Evolutionary conservation across 2,888 invertebrate species (phyloP), one percentile per base, ranked within the genome.

Genomic region (Busseola fusca): DNA sequence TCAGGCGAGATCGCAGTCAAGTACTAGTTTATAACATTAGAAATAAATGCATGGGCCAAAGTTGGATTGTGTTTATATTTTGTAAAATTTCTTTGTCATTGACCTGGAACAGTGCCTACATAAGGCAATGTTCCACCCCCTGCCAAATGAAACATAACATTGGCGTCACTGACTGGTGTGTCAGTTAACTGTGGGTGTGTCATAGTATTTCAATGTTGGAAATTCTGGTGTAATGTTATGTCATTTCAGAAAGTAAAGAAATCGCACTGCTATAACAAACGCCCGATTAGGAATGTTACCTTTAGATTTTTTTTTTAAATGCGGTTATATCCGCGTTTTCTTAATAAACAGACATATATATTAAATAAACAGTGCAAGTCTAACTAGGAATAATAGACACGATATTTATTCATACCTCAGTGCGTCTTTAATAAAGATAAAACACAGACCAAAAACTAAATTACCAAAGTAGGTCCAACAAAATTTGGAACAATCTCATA

Each of bases 191-290:
- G 18, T 78, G 50, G 59, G 54, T 57, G 78, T 71, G 62, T 77
- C 62, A 63, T 63, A 45, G 3, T 42, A 25, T 50, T 75, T 30
- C 6, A 73, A 45, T n/a, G n/a, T 50, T 60, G 9, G 40, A 42
- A 48, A 69, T 48, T 50, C 40, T 60, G 48, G 76, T 69, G 63
- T 58, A 74, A 74, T 50, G 37, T n/a, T 60, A 50, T 64, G 16
- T 34, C 12, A 58, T 64, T 64, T 30, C 1, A 63, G 16, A 52
- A 52, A n/a, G 30, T 16, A 34, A 18, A 10, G 6, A 63, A 34
- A 34, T 34, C 34, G 34, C 18, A 63, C 12, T 52, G 12, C n/a
- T n/a, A 34, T 6, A 1, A 62, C 30, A 16, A 30, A 62, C 3
- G 9, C 9, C 7, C 4, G 21, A 14, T 27, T 21, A 27, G 12